These are phyloP conservation scores for Chamaea fasciata DNA, from an alignment of 2,113 vertebrate species.

Conservation along the genomic window DNA sequence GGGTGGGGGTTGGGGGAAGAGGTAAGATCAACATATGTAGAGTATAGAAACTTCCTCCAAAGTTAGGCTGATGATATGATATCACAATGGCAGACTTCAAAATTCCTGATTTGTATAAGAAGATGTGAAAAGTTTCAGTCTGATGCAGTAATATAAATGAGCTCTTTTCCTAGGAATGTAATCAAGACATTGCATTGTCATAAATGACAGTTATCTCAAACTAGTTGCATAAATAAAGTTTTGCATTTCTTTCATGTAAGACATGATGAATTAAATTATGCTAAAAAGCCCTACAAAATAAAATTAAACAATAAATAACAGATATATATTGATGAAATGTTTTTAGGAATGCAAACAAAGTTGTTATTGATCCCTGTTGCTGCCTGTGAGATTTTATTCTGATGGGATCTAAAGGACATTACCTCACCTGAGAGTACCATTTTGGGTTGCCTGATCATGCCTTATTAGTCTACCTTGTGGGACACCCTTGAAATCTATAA, in stretches of 20 bases:
- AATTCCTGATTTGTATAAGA: neutral
- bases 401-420: neutral
- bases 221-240: neutral
- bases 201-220: neutral
- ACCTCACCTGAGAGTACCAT: neutral
- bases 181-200: neutral
- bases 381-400: neutral
- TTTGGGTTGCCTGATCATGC: neutral
- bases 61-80: neutral
- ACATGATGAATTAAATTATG: neutral
- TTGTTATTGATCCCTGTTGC: neutral
- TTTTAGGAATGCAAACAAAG: neutral
- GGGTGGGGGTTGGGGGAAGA: fast-evolving
- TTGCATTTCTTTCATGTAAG: neutral
- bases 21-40: neutral
- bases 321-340: neutral
- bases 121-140: neutral
- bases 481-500: neutral
- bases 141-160: neutral
- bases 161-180: neutral
- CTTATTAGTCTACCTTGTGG: neutral
- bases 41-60: neutral
- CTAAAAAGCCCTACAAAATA: neutral
- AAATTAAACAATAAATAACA: neutral
- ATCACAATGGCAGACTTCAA: neutral